Conservation (phyloP, 2,797 vertebrate genomes). For the Psittacula echo region DNA sequence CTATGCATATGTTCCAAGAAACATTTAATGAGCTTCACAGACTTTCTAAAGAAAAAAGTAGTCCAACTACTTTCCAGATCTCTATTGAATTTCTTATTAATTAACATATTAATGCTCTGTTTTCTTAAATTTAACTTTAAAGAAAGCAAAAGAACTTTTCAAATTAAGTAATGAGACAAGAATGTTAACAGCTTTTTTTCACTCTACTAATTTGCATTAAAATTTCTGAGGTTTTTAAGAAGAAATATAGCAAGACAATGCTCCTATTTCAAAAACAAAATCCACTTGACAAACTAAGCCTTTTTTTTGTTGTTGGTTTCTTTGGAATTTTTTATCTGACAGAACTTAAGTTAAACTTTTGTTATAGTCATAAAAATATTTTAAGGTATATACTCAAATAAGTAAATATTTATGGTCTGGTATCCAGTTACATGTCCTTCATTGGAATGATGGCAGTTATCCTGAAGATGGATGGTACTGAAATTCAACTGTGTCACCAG, state of each 20-base stretch:
- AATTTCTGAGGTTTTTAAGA: constrained; percentile 44
- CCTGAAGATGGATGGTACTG: neutral
- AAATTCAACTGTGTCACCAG: neutral
- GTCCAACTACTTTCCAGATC: constrained; percentile 70
- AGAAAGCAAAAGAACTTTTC: constrained; percentile 77
- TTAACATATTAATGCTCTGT: constrained; percentile 78
- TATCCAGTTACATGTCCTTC: accelerated
- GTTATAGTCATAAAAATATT: neutral
- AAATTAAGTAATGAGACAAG: constrained; percentile 75
- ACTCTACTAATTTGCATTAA: constrained; percentile 71
- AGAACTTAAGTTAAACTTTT: neutral
- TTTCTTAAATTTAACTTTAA: constrained; percentile 78
- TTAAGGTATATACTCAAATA: neutral
- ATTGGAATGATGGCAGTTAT: neutral
- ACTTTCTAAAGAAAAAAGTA: constrained; percentile 68
- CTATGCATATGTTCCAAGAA: constrained; percentile 64
- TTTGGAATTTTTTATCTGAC: constrained; percentile 45
- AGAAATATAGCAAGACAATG: constrained; percentile 64
- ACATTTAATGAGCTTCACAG: constrained; percentile 76
- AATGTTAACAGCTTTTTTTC: constrained; percentile 72
- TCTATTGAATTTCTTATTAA: constrained; percentile 76
- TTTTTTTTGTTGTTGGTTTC: neutral
- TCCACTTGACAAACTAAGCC: constrained; percentile 43
- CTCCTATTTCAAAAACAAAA: constrained; percentile 70
- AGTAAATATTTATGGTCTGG: neutral